Evolutionary conservation across 2,797 vertebrate genomes (phyloP), one percentile per base, ranked within the genome.

Genomic region (Decapterus maruadsi): DNA sequence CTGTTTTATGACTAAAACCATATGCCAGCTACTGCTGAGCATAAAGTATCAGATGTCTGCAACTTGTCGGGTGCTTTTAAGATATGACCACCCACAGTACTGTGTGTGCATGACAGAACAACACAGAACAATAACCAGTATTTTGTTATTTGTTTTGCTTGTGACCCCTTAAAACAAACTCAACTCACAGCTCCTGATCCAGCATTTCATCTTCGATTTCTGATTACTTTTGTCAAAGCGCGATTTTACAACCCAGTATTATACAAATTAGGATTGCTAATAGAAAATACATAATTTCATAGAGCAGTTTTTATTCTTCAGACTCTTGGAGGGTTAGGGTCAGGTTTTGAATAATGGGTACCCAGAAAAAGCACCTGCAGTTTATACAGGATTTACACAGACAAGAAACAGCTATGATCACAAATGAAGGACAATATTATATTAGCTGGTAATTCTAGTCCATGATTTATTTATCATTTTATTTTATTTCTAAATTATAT

Each of bases 101-200:
- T n/a, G 11, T 45, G 53, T 53, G 26, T 40, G 19, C 36, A 46
- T 53, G n/a, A 26, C n/a, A 36, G n/a, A n/a, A n/a, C n/a, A 26
- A 26, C 40, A 17, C 38, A 40, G 17, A 19, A 60, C 1, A 0
- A 36, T 54, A 19, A 59, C 26, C 13, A 14, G 26, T 19, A 60
- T 54, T 45, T 29, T 26, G 26, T 54, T 29, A 48, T 12, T 12
- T 26, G 31, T 34, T 34, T 20, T 16, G 8, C 26, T 26, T 26
- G 26, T 26, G 11, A 46, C 38, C 8, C 42, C 29, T 43, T 67
- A 75, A 20, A 75, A 34, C 42, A 13, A 43, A 43, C 42, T 43
- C 42, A 43, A 43, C 10, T 43, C 42, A 16, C 42, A 43, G 10
- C 38, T 11, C 38, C 40, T 42, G 3, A 45, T 4, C 43, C 43